These are phyloP conservation scores for Agrochola macilenta DNA, from an alignment of 2,888 invertebrate genomes.

Conservation along the genomic window DNA sequence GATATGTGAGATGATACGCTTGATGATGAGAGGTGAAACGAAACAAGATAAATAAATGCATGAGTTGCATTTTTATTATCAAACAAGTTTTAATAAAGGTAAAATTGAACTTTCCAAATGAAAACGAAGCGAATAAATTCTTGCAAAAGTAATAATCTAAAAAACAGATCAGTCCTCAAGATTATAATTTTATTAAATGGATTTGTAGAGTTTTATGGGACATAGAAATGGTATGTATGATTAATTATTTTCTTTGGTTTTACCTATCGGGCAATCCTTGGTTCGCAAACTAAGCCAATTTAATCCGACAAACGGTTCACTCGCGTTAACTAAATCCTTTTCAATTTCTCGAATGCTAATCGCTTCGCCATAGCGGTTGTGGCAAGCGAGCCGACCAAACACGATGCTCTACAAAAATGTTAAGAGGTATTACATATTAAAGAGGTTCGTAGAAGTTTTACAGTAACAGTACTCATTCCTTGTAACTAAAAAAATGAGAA, in stretches of 20 bases:
- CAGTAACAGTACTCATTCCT: neutral
- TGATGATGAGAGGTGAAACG: neutral
- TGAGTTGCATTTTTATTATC: slow-evolving; percentile 32
- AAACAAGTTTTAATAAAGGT: slow-evolving; percentile 20
- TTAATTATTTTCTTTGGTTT: slow-evolving; percentile 58
- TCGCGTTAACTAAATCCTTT: slow-evolving; percentile 81
- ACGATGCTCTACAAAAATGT: slow-evolving; percentile 28
- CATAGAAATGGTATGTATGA: slow-evolving; percentile 41
- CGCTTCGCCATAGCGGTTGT: slow-evolving; percentile 60
- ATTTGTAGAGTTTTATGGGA: slow-evolving; percentile 37
- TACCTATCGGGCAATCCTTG: slow-evolving; percentile 66
- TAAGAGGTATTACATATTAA: slow-evolving; percentile 21
- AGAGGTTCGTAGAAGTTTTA: slow-evolving; percentile 16
- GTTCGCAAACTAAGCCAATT: slow-evolving; percentile 82
- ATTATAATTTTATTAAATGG: slow-evolving; percentile 52
- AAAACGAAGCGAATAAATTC: slow-evolving; percentile 24
- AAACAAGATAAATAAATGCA: slow-evolving; percentile 22
- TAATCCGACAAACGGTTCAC: slow-evolving; percentile 80
- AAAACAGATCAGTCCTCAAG: slow-evolving; percentile 40
- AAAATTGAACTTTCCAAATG: slow-evolving; percentile 19
- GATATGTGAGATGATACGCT: too few species aligned
- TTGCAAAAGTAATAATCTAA: slow-evolving; percentile 45
- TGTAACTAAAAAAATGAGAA: neutral
- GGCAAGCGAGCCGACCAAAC: slow-evolving; percentile 34
- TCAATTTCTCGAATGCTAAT: slow-evolving; percentile 83